Conservation (phyloP, 92 coral and sea anemone species). For the Heliopora coerulea region DNA sequence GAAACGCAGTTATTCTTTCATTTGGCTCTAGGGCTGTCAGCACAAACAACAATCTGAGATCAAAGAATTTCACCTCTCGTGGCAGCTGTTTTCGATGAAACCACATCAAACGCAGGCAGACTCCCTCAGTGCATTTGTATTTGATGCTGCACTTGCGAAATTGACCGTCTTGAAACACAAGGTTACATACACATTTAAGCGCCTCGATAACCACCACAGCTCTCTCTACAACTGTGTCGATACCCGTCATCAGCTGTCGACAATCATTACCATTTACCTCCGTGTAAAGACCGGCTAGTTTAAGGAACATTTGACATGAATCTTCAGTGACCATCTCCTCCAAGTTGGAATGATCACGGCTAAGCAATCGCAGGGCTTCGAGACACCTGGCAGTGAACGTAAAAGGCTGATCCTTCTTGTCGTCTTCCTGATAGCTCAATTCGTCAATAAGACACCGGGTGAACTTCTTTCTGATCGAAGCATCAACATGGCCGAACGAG, state of each 20-base stretch:
- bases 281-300: slow-evolving; percentile 62
- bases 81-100: slow-evolving; percentile 62
- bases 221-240: slow-evolving; percentile 45
- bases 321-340: slow-evolving; percentile 72
- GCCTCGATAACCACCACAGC: slow-evolving; percentile 72
- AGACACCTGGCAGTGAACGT: slow-evolving; percentile 61
- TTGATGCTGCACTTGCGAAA: slow-evolving; percentile 71
- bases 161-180: slow-evolving; percentile 75
- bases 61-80: slow-evolving; percentile 72
- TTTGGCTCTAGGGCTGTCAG: slow-evolving; percentile 80
- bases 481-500: slow-evolving; percentile 67
- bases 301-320: slow-evolving; percentile 64
- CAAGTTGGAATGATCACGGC: slow-evolving; percentile 82
- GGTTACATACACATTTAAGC: slow-evolving; percentile 86
- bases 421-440: slow-evolving; percentile 33
- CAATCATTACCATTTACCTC: slow-evolving; percentile 23
- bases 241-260: slow-evolving; percentile 30
- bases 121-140: slow-evolving; percentile 60
- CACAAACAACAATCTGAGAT: slow-evolving; percentile 82
- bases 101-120: slow-evolving; percentile 67
- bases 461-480: slow-evolving; percentile 59
- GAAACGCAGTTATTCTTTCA: slow-evolving; percentile 65
- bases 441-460: slow-evolving; percentile 68
- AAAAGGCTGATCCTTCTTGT: slow-evolving; percentile 16
- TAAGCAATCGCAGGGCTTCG: slow-evolving; percentile 79